phyloP scores from a whole-genome alignment of 2,888 invertebrate genomes.

The Ariolimax columbianus region DNA sequence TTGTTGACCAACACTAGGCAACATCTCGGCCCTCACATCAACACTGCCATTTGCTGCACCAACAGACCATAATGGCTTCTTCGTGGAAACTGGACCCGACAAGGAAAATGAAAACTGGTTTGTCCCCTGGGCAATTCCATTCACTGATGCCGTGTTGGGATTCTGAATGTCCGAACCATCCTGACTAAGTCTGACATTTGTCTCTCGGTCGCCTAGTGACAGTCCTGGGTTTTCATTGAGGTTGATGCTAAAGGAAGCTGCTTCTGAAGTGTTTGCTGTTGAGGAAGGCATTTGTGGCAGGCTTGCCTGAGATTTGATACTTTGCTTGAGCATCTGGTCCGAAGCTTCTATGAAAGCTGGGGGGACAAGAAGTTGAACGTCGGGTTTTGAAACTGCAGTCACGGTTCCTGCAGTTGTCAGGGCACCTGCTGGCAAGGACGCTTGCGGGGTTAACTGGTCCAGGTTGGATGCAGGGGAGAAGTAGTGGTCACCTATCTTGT shows the following conservation, averaged over 20 bases:
- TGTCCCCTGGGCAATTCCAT: conserved; percentile 21
- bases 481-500: conserved; percentile 48
- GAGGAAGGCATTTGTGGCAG: not conserved
- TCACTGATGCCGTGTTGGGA: not conserved
- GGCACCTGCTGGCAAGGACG: not conserved
- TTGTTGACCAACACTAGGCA: not conserved
- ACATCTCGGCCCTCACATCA: not conserved
- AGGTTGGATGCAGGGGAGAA: conserved; percentile 3
- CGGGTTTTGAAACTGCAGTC: conserved; percentile 19
- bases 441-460: not conserved
- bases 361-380: conserved; percentile 45
- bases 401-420: not conserved
- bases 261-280: not conserved
- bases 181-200: not conserved
- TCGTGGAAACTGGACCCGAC: conserved; percentile 27
- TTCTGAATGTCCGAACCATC: not conserved
- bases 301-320: not conserved
- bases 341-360: conserved; percentile 48
- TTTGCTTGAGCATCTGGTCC: conserved; percentile 36
- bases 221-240: not conserved
- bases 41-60: not conserved
- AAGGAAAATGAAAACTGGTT: conserved; percentile 43
- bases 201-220: not conserved
- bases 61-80: not conserved
- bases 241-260: not conserved